Base-by-base conservation (phyloP, 53 echinoderm and acorn worm species). In the Antedon mediterranea region DNA sequence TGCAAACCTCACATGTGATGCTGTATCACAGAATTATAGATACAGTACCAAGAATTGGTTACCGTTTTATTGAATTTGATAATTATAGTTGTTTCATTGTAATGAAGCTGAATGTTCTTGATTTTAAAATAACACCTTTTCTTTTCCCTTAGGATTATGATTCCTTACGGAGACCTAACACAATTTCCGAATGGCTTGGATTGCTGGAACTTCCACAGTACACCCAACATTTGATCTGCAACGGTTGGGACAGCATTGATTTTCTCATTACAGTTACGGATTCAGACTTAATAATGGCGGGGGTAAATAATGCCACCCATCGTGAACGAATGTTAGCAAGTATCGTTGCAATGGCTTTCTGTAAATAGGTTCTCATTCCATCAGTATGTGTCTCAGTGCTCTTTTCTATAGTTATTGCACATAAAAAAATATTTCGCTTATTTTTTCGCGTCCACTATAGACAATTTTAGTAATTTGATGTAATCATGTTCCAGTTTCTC, bases 121-220 rank as follows among this genome's bases (percentile, higher is more conserved):
- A 6, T 37, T 37, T 57, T 57, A 15, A 76, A 43, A 34, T 30
- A 71, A 20, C n/a, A 29, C n/a, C n/a, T 77, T 76, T 30, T n/a
- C 20, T 72, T 70, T 34, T 9, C 37, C 73, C 29, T 13, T 78
- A 98, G 98, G 90, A 93, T 27, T 98, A 98, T 26, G 98, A 98
- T 71, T 43, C 75, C 77, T 80, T 98, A 28, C 77, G 92, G 0
- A 83, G 77, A 43, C 98, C 98, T 0, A 73, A 79, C 43, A 90
- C 92, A 43, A 98, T 98, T 73, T 73, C 84, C 13, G 88, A 92
- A 71, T 98, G 98, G 98, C 80, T 98, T 33, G 84, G 88, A 85
- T 90, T 93, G 72, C 82, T 98, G 3, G 90, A 90, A 3, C 75
- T 98, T 8, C 86, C 90, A n/a, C 92, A 98, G 88, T 98, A 98